Percentiles rank a stretch among this genome's conserved stretches.
These are phyloP conservation scores for Mustela erminea DNA, from an alignment of 2,797 vertebrate genomes.

Conservation along the genomic window DNA sequence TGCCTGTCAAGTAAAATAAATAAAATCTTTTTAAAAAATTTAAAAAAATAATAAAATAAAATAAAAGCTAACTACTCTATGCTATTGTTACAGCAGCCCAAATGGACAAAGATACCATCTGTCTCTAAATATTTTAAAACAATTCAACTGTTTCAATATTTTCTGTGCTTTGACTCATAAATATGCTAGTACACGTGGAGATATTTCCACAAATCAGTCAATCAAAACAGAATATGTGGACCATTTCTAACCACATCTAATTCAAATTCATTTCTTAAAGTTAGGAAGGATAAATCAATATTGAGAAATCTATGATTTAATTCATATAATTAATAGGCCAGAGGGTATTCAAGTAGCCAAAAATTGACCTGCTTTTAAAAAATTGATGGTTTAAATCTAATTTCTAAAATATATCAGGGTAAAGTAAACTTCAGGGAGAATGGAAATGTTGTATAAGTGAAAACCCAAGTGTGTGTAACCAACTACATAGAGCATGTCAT, in stretches of 20 bases:
- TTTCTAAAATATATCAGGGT: background rate
- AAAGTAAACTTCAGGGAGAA: conserved; percentile 2
- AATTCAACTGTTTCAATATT: background rate
- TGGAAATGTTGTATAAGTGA: background rate
- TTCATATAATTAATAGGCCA: background rate
- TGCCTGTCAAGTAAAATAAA: no score
- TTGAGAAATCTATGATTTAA: background rate
- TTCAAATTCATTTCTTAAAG: background rate
- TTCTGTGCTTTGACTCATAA: background rate
- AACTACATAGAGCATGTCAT: background rate
- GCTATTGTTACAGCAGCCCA: background rate
- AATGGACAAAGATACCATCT: background rate
- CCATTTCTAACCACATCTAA: background rate
- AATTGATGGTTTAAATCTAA: background rate
- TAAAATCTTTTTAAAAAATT: no score
- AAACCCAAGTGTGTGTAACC: background rate
- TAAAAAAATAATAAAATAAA: no score
- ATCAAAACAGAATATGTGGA: background rate
- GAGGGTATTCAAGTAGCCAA: background rate
- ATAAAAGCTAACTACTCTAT: background rate
- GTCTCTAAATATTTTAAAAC: background rate
- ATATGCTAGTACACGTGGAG: background rate
- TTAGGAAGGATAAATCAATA: background rate
- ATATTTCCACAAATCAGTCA: background rate
- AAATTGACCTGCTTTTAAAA: background rate